Percentiles rank a stretch among this genome's conserved stretches.
phyloP scores from a whole-genome alignment of 1,140 invertebrate species.

The Bombyx mori region ASM3026992v2 NC_085128.1:8296001-8296500 shows the following conservation, averaged over 20 bases:
- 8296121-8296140: constrained; percentile 8
- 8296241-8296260: constrained; percentile 1
- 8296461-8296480: constrained; percentile 13
- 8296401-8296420: constrained; percentile 17
- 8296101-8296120: constrained; percentile 12
- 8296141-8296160: constrained; percentile 16
- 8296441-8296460: constrained; percentile 13
- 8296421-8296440: constrained; percentile 13
- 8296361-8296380: constrained; percentile 10
- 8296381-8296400: constrained; percentile 17
- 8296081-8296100: constrained; percentile 8
- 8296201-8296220: constrained; percentile 11
- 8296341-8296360: constrained; percentile 2
- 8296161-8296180: constrained; percentile 17
- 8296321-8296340: constrained; percentile 5
- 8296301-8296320: constrained; percentile 9
- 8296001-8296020: constrained; percentile 5
- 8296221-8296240: constrained; percentile 11
- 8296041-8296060: constrained; percentile 11
- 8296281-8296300: constrained; percentile 10
- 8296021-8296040: constrained; percentile 8
- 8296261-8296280: background rate
- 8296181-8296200: constrained; percentile 13
- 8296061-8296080: constrained; percentile 14
- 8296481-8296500: constrained; percentile 17